Evolutionary conservation across 2,888 invertebrate genomes (phyloP).

Genomic region (Leptarthrus brevirostris): DNA sequence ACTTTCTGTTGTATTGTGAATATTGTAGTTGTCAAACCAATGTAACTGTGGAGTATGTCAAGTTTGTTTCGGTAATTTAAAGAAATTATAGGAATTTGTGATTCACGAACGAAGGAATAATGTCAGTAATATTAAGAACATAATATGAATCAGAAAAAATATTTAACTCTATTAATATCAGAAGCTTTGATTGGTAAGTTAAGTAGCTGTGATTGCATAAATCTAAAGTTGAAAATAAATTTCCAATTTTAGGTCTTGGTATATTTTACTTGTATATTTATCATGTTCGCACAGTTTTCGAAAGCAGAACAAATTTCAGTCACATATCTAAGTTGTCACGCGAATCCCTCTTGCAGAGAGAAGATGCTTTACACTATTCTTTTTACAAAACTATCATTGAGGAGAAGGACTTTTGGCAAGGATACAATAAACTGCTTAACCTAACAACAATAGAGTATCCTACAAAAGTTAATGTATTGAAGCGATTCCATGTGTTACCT

Average conservation of each 20-base stretch:
- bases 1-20: no score
- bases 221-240: no score
- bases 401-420: slow-evolving; percentile 72
- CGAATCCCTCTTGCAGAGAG: slow-evolving; percentile 86
- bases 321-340: slow-evolving; percentile 84
- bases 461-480: slow-evolving; percentile 81
- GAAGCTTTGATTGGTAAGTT: slow-evolving; percentile 64
- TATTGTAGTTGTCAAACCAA: no score
- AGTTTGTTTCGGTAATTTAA: no score
- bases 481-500: slow-evolving; percentile 85
- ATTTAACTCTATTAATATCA: slow-evolving; percentile 60
- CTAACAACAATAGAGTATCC: slow-evolving; percentile 87
- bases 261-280: slow-evolving; percentile 73
- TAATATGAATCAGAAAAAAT: slow-evolving; percentile 62
- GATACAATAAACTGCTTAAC: slow-evolving; percentile 73
- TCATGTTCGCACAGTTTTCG: slow-evolving; percentile 79
- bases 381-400: slow-evolving; percentile 86
- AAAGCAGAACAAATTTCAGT: slow-evolving; percentile 85
- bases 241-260: slow-evolving; percentile 71
- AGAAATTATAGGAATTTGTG: no score
- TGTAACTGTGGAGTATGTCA: no score
- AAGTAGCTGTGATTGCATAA: neutral
- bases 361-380: slow-evolving; percentile 91
- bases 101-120: no score
- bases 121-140: neutral